These are phyloP conservation scores for Amphiduros pacificus DNA, from an alignment of 2,888 invertebrate genomes.

Conservation along the genomic window DNA sequence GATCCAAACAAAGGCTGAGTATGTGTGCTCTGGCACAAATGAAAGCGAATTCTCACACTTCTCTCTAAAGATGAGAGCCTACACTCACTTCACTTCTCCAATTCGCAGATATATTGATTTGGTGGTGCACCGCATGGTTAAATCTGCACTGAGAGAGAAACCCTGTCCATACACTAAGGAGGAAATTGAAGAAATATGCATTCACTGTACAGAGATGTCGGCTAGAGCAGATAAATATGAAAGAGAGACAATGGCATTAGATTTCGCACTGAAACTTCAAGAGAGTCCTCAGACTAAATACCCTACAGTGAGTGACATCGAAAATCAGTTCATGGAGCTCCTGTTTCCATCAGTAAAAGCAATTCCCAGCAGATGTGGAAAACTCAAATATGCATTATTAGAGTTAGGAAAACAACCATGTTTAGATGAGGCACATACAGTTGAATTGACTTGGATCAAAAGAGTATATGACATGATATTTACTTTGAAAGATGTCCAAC, in stretches of 20 bases:
- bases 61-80: conserved; percentile 80
- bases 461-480: too few species aligned
- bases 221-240: background rate
- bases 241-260: background rate
- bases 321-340: background rate
- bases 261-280: background rate
- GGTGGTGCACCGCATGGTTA: conserved; percentile 76
- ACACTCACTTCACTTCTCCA: conserved; percentile 94
- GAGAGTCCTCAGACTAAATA: too few species aligned
- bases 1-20: conserved; percentile 38
- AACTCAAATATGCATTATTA: too few species aligned
- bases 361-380: too few species aligned
- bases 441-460: too few species aligned
- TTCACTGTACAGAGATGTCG: background rate
- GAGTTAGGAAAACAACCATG: too few species aligned
- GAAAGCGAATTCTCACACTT: conserved; percentile 67
- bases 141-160: conserved; percentile 60
- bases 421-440: too few species aligned
- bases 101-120: conserved; percentile 84
- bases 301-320: background rate
- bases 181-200: background rate
- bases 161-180: background rate
- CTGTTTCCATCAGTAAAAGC: background rate
- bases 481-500: too few species aligned
- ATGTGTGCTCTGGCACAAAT: conserved; percentile 49